These are phyloP conservation scores for Vultur gryphus DNA, from an alignment of 2,797 vertebrate genomes.

Conservation along the genomic window DNA sequence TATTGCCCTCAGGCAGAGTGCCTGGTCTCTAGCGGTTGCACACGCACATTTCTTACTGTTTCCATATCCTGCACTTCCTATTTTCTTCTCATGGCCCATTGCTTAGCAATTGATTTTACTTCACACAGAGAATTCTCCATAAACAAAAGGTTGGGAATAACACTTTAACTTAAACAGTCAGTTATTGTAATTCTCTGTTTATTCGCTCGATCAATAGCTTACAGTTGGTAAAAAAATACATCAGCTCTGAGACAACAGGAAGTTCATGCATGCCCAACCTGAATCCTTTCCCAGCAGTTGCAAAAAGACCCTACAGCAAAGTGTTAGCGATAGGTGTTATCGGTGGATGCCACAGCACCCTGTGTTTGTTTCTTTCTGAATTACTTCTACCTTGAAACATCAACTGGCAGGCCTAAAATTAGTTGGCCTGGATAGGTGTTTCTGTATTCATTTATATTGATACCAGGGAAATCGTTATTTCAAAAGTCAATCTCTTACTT, in stretches of 20 bases:
- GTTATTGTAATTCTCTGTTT: neutral
- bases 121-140: neutral
- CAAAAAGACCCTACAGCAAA: neutral
- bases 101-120: conserved; percentile 51
- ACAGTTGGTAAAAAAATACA: neutral
- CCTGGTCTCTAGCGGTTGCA: neutral
- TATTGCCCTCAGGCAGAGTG: neutral
- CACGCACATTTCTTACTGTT: neutral
- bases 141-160: neutral
- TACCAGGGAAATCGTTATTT: neutral
- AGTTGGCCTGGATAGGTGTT: neutral
- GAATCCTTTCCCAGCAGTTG: neutral
- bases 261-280: neutral
- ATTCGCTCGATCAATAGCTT: neutral
- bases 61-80: neutral
- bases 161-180: neutral
- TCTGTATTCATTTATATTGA: neutral
- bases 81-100: neutral
- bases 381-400: neutral
- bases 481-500: neutral
- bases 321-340: neutral
- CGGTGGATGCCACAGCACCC: neutral
- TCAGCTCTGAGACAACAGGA: neutral
- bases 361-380: neutral
- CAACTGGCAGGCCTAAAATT: neutral